These are phyloP conservation scores for Actinemys pallida DNA, from an alignment of 2,113 vertebrate species.

Conservation along the genomic window DNA sequence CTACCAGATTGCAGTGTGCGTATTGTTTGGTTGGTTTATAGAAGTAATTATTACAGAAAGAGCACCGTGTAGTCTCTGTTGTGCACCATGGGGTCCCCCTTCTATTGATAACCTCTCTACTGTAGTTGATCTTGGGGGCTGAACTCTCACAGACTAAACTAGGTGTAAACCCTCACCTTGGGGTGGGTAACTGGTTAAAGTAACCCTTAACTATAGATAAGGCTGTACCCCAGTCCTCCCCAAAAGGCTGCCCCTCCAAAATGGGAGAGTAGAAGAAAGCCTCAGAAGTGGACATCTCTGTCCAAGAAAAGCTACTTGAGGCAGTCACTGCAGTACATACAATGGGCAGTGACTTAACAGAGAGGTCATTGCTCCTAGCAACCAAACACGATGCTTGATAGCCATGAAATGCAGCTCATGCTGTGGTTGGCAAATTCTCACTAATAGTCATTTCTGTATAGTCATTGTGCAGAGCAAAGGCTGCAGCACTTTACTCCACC, in stretches of 20 bases:
- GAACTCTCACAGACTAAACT: not conserved
- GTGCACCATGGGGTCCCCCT: not conserved
- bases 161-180: not conserved
- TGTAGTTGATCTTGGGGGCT: not conserved
- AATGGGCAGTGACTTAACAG: rapidly evolving
- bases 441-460: not conserved
- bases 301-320: not conserved
- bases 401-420: not conserved
- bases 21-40: not conserved
- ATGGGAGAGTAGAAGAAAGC: rapidly evolving
- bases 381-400: rapidly evolving
- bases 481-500: slow-evolving; percentile 7
- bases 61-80: not conserved
- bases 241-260: not conserved
- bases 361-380: not conserved
- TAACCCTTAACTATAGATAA: not conserved
- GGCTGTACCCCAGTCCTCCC: not conserved
- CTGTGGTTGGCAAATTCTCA: not conserved
- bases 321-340: not conserved
- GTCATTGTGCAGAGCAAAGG: not conserved
- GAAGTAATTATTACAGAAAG: not conserved
- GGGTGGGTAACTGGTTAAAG: not conserved
- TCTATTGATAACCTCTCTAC: not conserved
- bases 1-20: not conserved
- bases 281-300: rapidly evolving